Evolutionary conservation across 1,140 invertebrate genomes (phyloP).

Genomic region (Diorhabda elongata): DNA sequence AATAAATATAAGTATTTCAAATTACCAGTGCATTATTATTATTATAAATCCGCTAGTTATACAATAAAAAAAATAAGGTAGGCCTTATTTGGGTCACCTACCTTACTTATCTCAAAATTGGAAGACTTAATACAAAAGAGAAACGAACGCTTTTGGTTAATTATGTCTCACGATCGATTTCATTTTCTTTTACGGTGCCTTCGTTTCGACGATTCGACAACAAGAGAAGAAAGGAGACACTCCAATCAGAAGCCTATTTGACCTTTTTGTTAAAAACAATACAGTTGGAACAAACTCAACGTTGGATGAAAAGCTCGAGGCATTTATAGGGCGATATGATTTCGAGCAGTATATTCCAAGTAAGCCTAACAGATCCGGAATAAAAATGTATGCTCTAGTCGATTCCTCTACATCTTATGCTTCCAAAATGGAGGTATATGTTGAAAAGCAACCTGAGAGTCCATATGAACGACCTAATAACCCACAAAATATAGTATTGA

Average conservation of each 20-base stretch:
- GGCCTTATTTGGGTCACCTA: neutral
- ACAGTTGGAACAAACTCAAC: slow-evolving; percentile 12
- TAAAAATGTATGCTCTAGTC: slow-evolving; percentile 41
- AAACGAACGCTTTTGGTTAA: neutral
- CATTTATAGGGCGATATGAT: slow-evolving; percentile 4
- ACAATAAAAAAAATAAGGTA: neutral
- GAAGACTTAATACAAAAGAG: neutral
- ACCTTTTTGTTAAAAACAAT: neutral
- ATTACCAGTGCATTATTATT: neutral
- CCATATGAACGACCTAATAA: slow-evolving; percentile 18
- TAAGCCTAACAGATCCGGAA: slow-evolving; percentile 34
- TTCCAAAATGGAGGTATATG: slow-evolving; percentile 33
- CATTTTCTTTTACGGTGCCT: too few relatives aligned
- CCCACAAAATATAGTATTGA: slow-evolving; percentile 21
- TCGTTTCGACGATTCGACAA: neutral
- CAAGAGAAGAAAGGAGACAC: neutral
- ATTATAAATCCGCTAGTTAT: slow-evolving; percentile 3
- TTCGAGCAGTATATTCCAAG: slow-evolving; percentile 5
- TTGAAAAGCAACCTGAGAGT: slow-evolving; percentile 30
- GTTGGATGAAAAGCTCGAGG: slow-evolving; percentile 11
- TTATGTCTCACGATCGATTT: too few relatives aligned
- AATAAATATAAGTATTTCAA: neutral
- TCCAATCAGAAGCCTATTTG: neutral
- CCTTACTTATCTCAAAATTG: neutral
- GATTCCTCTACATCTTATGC: slow-evolving; percentile 32